A percentile compares a stretch with the other conserved stretches of the same genome.
phyloP scores from a whole-genome alignment of 2,113 vertebrate species.

The Baryphthengus martii region DNA sequence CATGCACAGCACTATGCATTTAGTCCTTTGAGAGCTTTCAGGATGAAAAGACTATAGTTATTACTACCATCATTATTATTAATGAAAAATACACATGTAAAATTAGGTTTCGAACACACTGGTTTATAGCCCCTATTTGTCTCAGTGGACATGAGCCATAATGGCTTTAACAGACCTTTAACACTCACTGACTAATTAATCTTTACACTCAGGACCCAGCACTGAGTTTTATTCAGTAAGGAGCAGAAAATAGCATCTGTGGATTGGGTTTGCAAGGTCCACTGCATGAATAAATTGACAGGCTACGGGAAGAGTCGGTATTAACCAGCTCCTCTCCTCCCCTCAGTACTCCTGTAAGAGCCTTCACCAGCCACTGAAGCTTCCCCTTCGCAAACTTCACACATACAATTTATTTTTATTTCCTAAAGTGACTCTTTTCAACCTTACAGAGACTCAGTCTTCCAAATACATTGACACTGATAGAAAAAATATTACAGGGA shows the following conservation, averaged over 20 bases:
- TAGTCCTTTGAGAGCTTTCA: constrained; percentile 52
- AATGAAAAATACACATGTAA: constrained; percentile 62
- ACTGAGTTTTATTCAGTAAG: constrained; percentile 40
- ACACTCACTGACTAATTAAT: constrained; percentile 58
- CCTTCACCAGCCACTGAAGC: constrained; percentile 40
- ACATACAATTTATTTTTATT: constrained; percentile 64
- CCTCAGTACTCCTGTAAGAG: neutral
- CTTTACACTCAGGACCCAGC: constrained; percentile 44
- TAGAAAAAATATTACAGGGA: constrained; percentile 24
- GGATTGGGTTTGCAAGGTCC: constrained; percentile 55
- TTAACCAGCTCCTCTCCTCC: constrained; percentile 33
- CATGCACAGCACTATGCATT: neutral
- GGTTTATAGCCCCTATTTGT: constrained; percentile 55
- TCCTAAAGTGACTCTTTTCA: constrained; percentile 59
- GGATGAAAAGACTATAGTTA: constrained; percentile 46
- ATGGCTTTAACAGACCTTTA: constrained; percentile 63
- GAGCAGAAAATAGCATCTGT: constrained; percentile 53
- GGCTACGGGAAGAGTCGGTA: constrained; percentile 22
- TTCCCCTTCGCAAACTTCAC: constrained; percentile 53
- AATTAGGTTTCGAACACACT: constrained; percentile 54
- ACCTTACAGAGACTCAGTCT: constrained; percentile 55
- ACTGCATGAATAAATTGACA: constrained; percentile 63
- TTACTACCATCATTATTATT: constrained; percentile 57
- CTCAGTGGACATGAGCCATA: constrained; percentile 23
- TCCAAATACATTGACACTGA: constrained; percentile 31